These are phyloP conservation scores for Colletes collaris DNA, from an alignment of 2,888 invertebrate species.

Conservation along the genomic window DNA sequence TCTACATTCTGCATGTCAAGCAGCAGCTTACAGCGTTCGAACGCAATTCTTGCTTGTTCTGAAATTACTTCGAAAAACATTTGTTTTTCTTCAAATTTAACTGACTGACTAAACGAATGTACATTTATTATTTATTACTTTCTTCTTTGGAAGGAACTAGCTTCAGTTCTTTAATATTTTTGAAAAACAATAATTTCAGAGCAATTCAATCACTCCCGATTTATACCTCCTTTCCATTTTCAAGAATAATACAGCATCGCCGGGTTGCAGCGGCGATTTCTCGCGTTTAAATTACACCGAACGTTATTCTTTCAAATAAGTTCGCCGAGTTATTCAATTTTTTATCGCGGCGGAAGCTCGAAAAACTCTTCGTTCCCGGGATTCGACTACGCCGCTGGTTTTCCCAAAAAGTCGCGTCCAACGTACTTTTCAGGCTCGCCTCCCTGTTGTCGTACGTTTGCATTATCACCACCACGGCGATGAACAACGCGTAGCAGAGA, in stretches of 20 bases:
- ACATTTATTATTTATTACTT: too few species aligned
- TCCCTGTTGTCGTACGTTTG: slow-evolving; percentile 74
- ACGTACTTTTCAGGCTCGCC: slow-evolving; percentile 72
- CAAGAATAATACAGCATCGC: slow-evolving; percentile 16
- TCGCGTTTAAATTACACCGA: slow-evolving; percentile 6
- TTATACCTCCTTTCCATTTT: slow-evolving; percentile 15
- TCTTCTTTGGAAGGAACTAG: too few species aligned
- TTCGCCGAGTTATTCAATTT: neutral
- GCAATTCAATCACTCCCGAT: neutral
- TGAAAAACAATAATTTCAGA: neutral
- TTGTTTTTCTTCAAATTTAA: too few species aligned
- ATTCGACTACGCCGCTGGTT: neutral
- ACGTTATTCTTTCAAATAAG: slow-evolving; percentile 42
- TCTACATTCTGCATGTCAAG: slow-evolving; percentile 1
- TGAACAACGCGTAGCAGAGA: slow-evolving; percentile 83
- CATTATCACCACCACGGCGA: slow-evolving; percentile 83
- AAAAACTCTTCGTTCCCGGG: neutral
- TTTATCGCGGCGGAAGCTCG: neutral
- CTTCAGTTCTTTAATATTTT: too few species aligned
- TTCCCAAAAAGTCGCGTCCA: neutral
- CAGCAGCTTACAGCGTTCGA: neutral
- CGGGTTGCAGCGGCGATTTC: neutral
- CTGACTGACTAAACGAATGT: too few species aligned
- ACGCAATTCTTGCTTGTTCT: neutral
- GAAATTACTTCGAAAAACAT: too few species aligned